Evolutionary conservation across 1,140 invertebrate genomes (phyloP).

Genomic region (Camponotus pennsylvanicus): DNA sequence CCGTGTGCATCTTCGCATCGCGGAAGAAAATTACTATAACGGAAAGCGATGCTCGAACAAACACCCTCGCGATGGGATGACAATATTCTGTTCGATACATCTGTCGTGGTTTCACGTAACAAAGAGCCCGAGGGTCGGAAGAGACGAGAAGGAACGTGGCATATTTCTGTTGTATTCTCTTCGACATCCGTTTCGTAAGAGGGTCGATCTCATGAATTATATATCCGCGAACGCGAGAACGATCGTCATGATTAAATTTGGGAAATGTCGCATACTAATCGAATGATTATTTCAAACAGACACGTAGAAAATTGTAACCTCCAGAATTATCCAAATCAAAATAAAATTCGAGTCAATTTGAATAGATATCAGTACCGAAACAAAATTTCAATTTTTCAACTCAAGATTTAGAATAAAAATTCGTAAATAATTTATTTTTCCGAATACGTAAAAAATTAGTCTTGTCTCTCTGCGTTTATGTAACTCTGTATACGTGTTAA

Average conservation of each 20-base stretch:
- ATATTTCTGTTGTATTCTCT: conserved; percentile 26
- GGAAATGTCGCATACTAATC: not conserved
- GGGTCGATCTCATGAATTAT: conserved; percentile 16
- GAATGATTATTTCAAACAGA: conserved; percentile 18
- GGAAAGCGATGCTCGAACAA: conserved; percentile 34
- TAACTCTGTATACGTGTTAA: conserved; percentile 5
- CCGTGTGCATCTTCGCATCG: not conserved
- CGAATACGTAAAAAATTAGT: not conserved
- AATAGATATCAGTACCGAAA: not conserved
- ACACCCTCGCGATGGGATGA: conserved; percentile 39
- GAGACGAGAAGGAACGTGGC: not conserved
- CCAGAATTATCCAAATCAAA: too few relatives aligned
- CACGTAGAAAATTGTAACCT: not conserved
- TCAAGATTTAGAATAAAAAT: not conserved
- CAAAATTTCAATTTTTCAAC: conserved; percentile 4
- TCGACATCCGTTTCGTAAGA: not conserved
- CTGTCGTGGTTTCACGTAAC: conserved; percentile 58
- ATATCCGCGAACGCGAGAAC: conserved; percentile 11
- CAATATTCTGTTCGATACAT: conserved; percentile 66
- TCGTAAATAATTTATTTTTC: not conserved
- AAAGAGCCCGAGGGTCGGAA: not conserved
- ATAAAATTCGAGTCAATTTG: not conserved
- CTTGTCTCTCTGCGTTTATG: not conserved
- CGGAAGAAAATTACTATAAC: not conserved
- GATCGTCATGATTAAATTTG: conserved; percentile 46